Base-by-base conservation (phyloP, 2,797 vertebrate species). In the Limosa lapponica region DNA sequence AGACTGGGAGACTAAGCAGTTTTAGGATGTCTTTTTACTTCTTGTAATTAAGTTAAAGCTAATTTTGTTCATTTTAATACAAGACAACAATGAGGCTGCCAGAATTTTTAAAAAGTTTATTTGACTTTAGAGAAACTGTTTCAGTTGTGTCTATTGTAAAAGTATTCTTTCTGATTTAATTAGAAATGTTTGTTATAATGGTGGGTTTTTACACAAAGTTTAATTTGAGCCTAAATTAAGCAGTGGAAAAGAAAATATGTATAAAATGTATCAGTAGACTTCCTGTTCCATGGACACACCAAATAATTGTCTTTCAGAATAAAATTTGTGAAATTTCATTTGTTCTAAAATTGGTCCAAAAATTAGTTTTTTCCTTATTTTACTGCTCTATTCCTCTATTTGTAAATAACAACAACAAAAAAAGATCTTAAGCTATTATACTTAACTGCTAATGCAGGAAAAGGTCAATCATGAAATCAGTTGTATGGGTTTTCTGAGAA, bases 81-180 rank as follows among this genome's bases (percentile, higher is more conserved):
- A 91, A 89, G 66, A 91, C 65, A 95, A 91, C 58, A 96, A 8
- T 72, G 52, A 80, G 65, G 46, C 46, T 95, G 94, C 90, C 95
- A 96, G 75, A 78, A 65, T 24, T 87, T 91, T 90, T 69, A 0
- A 22, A 41, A 81, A 17, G 88, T 96, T 94, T 96, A 85, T 97
- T 97, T 95, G 78, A 71, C 81, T 96, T 96, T 6, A 66, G 77
- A 82, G 67, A 66, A 85, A 55, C 34, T 34, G 36, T 64, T 93
- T 93, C 69, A n/a, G 51, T 92, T 89, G 37, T 75, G 84, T 85
- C 86, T 93, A 12, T 70, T 92, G 30, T 83, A 49, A 48, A 70
- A 79, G 49, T 83, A 66, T 83, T 93, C 65, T 65, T 89, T 86
- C 62, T 89, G 41, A 87, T 96, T 95, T 93, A 84, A 96, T 97